Evolutionary conservation across 2,797 vertebrate species (phyloP), one percentile per base, ranked within the genome.

Genomic region (Ctenochaetus hawaiiensis): DNA sequence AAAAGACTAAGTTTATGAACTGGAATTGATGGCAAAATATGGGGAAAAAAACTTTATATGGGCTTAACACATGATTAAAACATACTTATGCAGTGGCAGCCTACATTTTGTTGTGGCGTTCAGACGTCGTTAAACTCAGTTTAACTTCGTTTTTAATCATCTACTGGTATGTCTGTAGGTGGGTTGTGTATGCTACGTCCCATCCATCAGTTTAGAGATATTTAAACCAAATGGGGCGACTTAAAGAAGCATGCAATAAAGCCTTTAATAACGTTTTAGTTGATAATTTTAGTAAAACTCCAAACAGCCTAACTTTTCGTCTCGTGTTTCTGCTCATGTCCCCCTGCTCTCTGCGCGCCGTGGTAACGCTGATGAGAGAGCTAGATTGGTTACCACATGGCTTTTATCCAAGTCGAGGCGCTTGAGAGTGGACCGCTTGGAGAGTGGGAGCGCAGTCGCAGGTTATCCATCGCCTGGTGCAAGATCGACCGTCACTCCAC

Each of bases 401-500:
- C 94, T 91, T 62, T 72, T 66, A 45, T 95, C 95, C 91, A 95
- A 94, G 77, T 89, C 71, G 90, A 94, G 95, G 95, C 91, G 49
- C 49, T 12, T 52, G 49, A 52, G 49, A 52, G 49, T 22, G n/a
- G 49, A 52, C 49, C 49, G 49, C 49, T 52, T 52, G 87, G 81
- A 92, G 93, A 80, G 89, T 88, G 84, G 91, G 93, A 92, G 93
- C 94, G 94, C 96, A 96, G 91, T 95, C 82, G 93, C 94, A 90
- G 91, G 93, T 91, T 93, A 82, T 93, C 85, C 90, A 87, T 86
- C 91, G 94, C 67, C 89, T 83, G 89, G 91, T 87, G 91, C 84
- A 83, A 87, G 87, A 90, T 83, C 91, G 72, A 88, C 85, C 92
- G 48, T 82, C 87, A 67, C 80, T 92, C 86, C 83, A 80, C 67